Evolutionary conservation across 1,140 invertebrate species (phyloP), one percentile per base, ranked within the genome.

Genomic region (Ridgeia piscesae): DNA sequence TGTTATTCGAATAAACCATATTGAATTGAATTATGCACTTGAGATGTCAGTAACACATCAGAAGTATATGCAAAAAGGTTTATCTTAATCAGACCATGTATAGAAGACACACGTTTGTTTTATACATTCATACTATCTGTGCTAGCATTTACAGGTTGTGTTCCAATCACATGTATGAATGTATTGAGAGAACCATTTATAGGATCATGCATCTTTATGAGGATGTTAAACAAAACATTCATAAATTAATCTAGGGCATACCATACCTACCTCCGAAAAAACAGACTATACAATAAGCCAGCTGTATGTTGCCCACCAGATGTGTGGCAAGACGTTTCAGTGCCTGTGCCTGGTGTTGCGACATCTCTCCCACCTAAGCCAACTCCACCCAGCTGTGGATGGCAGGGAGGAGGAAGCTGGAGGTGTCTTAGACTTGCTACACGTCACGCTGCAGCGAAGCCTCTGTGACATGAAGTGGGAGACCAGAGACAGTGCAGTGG

Each of bases 391-490:
- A 17, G 27, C 27, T 4, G 4, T 8, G 17, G 58, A 21, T 77
- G 58, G 17, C 58, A 77, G 58, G 11, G 27, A 77, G 58, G 58
- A 77, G 27, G 58, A 77, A 77, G 58, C 58, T 77, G 58, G 58
- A 9, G 27, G 2, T 77, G 58, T 77, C 58, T 77, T 77, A 21
- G 58, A 77, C 27, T 77, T 77, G 27, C 58, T 77, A 21, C 58
- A 77, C 11, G 14, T 31, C 58, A 77, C 58, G 4, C 58, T 94
- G 42, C 92, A 94, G 48, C 91, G 89, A 33, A 92, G 92, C 77
- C 92, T 94, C 34, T 93, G 93, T 48, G 91, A 92, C 33, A 42
- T 92, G 34, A 91, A 93, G 90, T 94, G 93, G 93, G 93, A 94
- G 88, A 91, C 93, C 89, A 89, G 93, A 89, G 93, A 94, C 93